These are phyloP conservation scores for Cercocebus atys DNA, from an alignment of 2,113 vertebrate species.

Conservation along the genomic window DNA sequence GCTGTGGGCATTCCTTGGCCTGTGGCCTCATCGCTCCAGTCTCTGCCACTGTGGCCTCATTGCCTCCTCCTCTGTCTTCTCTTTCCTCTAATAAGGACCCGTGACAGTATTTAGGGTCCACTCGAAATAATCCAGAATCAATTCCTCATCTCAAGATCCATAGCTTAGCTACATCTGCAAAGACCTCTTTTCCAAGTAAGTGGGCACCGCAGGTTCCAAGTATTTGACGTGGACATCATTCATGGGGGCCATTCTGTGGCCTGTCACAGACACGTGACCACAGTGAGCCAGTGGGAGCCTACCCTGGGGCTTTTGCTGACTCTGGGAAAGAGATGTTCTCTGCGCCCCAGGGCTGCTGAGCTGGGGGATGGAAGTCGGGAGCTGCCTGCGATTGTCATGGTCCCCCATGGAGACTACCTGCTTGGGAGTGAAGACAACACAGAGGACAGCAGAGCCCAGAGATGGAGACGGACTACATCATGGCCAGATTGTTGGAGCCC, in stretches of 20 bases:
- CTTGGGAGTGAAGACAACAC: neutral
- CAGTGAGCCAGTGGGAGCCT: neutral
- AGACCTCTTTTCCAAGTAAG: neutral
- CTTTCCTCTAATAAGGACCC: neutral
- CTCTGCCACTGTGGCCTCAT: neutral
- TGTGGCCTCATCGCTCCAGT: neutral
- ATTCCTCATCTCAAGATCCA: neutral
- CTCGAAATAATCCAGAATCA: neutral
- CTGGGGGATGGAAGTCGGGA: accelerated
- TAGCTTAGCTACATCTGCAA: neutral
- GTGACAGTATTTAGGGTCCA: neutral
- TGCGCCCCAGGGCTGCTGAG: accelerated
- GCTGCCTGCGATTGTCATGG: accelerated
- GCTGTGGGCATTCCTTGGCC: neutral
- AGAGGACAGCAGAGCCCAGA: neutral
- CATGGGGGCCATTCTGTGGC: neutral
- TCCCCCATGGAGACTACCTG: too few relatives aligned
- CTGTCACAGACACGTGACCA: neutral
- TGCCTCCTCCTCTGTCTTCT: neutral
- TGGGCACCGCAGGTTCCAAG: neutral
- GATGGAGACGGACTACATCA: accelerated
- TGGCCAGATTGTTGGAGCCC: accelerated
- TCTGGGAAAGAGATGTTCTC: neutral
- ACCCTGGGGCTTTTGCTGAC: neutral
- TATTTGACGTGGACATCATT: neutral